Percentiles rank a stretch among this genome's conserved stretches.
phyloP scores from a whole-genome alignment of 1,140 invertebrate species.

The Solen grandis region DNA sequence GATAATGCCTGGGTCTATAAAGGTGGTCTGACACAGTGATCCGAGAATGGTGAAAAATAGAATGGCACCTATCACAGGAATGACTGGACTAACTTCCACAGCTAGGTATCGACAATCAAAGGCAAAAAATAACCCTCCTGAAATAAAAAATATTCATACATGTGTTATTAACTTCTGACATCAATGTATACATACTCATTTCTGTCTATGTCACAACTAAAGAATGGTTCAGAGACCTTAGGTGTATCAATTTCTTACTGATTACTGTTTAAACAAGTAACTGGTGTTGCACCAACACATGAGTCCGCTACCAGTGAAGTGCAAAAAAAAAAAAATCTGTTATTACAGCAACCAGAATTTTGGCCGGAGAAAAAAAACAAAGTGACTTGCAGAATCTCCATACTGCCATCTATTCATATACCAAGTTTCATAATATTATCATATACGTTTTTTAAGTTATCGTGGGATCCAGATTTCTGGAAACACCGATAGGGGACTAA shows the following conservation, averaged over 20 bases:
- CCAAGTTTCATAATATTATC: no score
- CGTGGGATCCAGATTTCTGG: no score
- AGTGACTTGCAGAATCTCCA: no score
- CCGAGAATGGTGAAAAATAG: slow-evolving; percentile 51
- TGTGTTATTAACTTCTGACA: background rate
- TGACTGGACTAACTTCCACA: slow-evolving; percentile 40
- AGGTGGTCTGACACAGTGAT: slow-evolving; percentile 34
- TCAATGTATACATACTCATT: background rate
- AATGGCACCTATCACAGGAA: slow-evolving; percentile 48
- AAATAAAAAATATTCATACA: background rate
- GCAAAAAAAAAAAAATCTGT: background rate
- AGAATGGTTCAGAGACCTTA: background rate
- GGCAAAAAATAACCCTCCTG: slow-evolving; percentile 51
- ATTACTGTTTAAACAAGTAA: no score
- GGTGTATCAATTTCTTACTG: background rate
- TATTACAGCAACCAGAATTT: no score
- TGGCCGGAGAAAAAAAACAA: no score
- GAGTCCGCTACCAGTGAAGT: background rate
- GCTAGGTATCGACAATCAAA: slow-evolving; percentile 49
- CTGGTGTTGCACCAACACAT: no score
- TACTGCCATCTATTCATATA: no score
- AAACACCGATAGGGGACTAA: no score
- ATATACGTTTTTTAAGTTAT: no score
- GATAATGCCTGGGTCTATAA: slow-evolving; percentile 54
- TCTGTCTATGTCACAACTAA: background rate